phyloP scores from a whole-genome alignment of 2,113 vertebrate species.

The Hipposideros armiger region DNA sequence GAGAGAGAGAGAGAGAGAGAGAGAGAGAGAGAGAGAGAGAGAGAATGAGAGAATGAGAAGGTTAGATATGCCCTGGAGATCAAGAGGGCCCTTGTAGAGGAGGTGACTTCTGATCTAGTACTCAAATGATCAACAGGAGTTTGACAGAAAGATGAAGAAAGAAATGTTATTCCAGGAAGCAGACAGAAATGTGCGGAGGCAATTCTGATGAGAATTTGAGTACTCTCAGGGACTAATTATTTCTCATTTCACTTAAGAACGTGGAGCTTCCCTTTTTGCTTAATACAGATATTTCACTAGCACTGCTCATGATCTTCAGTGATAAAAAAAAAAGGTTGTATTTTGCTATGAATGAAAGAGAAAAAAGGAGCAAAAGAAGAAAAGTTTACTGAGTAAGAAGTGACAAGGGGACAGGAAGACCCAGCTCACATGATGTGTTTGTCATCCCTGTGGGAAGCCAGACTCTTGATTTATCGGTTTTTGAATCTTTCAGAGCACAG shows the following conservation, averaged over 20 bases:
- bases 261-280: neutral
- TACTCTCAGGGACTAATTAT: conserved; percentile 4
- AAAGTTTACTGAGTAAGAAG: neutral
- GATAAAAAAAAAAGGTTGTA: neutral
- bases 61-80: neutral
- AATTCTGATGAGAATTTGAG: neutral
- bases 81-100: neutral
- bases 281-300: neutral
- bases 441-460: neutral
- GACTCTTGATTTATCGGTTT: neutral
- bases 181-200: neutral
- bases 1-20: conserved; percentile 28
- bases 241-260: conserved; percentile 50
- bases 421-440: neutral
- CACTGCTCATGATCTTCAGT: neutral
- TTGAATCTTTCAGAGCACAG: neutral
- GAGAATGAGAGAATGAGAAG: neutral
- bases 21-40: neutral
- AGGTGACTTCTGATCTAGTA: neutral
- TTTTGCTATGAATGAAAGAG: neutral
- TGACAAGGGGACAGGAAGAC: neutral
- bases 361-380: neutral
- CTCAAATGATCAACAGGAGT: neutral
- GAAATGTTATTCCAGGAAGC: neutral
- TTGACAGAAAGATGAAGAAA: conserved; percentile 31